These are phyloP conservation scores for Toxotes jaculatrix DNA, from an alignment of 2,113 vertebrate genomes.

Conservation along the genomic window DNA sequence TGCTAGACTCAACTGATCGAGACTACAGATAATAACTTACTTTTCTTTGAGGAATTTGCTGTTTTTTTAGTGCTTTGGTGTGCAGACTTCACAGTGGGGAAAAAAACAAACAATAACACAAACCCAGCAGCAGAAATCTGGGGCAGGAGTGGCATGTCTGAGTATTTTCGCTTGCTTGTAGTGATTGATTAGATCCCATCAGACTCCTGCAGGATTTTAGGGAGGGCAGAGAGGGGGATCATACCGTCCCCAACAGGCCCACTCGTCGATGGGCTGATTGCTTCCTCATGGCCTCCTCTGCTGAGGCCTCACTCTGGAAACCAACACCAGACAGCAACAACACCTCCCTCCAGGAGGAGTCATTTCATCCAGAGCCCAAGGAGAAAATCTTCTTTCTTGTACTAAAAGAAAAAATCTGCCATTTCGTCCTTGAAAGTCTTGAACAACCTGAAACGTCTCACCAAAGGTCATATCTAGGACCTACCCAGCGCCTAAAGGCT, in stretches of 20 bases:
- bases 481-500: background rate
- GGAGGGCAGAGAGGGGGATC: slow-evolving; percentile 25
- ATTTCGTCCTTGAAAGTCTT: background rate
- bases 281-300: slow-evolving; percentile 67
- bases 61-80: background rate
- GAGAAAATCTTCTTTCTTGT: background rate
- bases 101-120: slow-evolving; percentile 57
- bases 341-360: slow-evolving; percentile 27
- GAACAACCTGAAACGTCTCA: background rate
- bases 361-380: background rate
- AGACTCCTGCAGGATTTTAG: slow-evolving; percentile 52
- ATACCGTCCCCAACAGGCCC: slow-evolving; percentile 51
- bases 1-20: slow-evolving; percentile 21
- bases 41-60: slow-evolving; percentile 8
- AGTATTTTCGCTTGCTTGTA: slow-evolving; percentile 31
- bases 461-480: background rate
- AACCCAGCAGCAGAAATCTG: slow-evolving; percentile 58
- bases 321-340: slow-evolving; percentile 35
- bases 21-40: slow-evolving; percentile 18
- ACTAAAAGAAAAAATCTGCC: background rate
- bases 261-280: slow-evolving; percentile 71
- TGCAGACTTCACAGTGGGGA: slow-evolving; percentile 35
- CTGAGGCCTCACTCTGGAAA: slow-evolving; percentile 44
- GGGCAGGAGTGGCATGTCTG: slow-evolving; percentile 47
- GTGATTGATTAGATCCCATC: slow-evolving; percentile 77